phyloP scores from a whole-genome alignment of 2,113 vertebrate genomes.

The Xiphorhynchus elegans region DNA sequence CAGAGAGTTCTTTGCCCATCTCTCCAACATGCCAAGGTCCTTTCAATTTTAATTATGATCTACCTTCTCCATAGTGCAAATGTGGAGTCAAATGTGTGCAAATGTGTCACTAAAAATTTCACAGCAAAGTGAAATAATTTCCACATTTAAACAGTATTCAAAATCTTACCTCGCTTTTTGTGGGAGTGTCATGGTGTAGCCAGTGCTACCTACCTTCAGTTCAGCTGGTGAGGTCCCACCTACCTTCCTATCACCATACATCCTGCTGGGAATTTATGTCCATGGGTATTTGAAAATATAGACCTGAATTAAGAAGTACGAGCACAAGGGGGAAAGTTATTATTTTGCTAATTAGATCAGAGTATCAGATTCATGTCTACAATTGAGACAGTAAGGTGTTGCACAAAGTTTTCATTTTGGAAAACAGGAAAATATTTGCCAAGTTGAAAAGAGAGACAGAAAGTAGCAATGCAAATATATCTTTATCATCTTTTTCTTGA shows the following conservation, averaged over 20 bases:
- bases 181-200: not conserved
- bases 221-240: not conserved
- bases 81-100: too few relatives aligned
- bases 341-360: not conserved
- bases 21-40: not conserved
- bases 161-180: accelerated
- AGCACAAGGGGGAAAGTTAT: not conserved
- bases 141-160: not conserved
- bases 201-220: not conserved
- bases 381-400: not conserved
- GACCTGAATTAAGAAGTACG: not conserved
- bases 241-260: not conserved
- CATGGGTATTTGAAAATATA: not conserved
- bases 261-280: not conserved
- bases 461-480: not conserved
- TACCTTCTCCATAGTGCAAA: not conserved
- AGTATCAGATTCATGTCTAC: not conserved
- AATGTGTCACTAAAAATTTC: not conserved
- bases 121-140: not conserved
- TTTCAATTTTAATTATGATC: not conserved
- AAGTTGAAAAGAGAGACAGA: not conserved
- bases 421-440: not conserved
- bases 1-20: not conserved
- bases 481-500: not conserved
- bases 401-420: not conserved